Percentiles rank a stretch among this genome's conserved stretches.
Conservation (phyloP, 2,113 vertebrate genomes). For the Epinephelus cyanopodus region DNA sequence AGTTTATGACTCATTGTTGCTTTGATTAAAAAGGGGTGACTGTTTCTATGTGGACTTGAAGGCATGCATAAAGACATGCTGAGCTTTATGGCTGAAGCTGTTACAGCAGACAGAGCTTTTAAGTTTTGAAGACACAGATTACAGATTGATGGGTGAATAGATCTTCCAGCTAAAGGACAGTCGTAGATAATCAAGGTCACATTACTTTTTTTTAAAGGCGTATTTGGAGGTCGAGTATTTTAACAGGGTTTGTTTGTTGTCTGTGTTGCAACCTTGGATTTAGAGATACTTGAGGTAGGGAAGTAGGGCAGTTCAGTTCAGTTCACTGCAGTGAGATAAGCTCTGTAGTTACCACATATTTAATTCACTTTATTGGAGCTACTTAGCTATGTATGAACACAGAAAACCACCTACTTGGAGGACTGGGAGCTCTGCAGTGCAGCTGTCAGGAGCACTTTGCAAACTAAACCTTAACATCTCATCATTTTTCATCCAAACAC, state of each 20-base stretch:
- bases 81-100: background rate
- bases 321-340: slow-evolving; percentile 16
- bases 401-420: background rate
- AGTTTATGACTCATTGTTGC: slow-evolving; percentile 12
- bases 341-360: slow-evolving; percentile 32
- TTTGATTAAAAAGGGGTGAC: slow-evolving; percentile 5
- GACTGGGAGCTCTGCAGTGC: background rate
- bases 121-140: background rate
- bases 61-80: background rate
- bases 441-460: background rate
- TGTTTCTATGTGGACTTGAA: background rate
- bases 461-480: background rate
- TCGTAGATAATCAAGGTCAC: background rate
- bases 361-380: slow-evolving; percentile 31
- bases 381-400: slow-evolving; percentile 2
- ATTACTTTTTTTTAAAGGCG: background rate
- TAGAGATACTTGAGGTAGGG: background rate
- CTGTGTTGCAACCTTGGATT: background rate
- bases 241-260: background rate
- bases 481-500: background rate
- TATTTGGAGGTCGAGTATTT: background rate
- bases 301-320: background rate
- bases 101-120: background rate
- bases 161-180: no score
- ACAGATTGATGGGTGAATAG: background rate